A percentile compares a stretch with the other conserved stretches of the same genome.
phyloP scores from a whole-genome alignment of 2,797 vertebrate genomes.

The Artibeus lituratus region DNA sequence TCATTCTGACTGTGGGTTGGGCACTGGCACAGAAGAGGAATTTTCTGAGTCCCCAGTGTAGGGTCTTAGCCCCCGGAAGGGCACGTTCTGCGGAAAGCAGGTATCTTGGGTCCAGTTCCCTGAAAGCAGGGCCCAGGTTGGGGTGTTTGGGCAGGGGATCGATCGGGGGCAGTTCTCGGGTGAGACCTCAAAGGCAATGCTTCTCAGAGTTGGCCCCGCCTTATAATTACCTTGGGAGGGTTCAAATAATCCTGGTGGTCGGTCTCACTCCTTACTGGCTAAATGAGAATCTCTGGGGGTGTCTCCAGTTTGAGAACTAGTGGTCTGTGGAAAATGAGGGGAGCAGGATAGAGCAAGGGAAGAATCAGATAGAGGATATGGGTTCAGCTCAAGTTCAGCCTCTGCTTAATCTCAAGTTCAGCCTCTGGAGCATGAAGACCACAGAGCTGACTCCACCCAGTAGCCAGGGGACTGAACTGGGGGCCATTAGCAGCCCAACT shows the following conservation, averaged over 20 bases:
- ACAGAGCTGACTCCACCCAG: not conserved
- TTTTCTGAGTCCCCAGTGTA: not conserved
- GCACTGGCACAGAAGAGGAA: not conserved
- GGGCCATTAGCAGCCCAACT: not conserved
- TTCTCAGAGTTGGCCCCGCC: not conserved
- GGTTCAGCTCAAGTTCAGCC: not conserved
- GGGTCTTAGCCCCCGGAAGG: not conserved
- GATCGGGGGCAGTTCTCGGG: not conserved
- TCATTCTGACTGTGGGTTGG: not conserved
- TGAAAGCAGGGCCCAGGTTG: not conserved
- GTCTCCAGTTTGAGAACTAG: not conserved
- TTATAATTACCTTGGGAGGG: not conserved
- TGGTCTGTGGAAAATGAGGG: not conserved
- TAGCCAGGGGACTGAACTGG: not conserved
- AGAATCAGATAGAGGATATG: not conserved
- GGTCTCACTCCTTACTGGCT: not conserved
- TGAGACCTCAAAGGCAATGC: not conserved
- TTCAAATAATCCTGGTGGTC: not conserved
- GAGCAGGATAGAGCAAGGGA: not conserved
- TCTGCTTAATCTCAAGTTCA: not conserved
- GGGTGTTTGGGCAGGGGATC: not conserved
- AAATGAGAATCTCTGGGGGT: not conserved
- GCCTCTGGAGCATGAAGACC: not conserved
- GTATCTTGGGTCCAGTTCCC: not conserved
- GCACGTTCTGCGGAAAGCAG: rapidly evolving